phyloP scores from a whole-genome alignment of 2,797 vertebrate species.

The Pangasius mekongensis region DNA sequence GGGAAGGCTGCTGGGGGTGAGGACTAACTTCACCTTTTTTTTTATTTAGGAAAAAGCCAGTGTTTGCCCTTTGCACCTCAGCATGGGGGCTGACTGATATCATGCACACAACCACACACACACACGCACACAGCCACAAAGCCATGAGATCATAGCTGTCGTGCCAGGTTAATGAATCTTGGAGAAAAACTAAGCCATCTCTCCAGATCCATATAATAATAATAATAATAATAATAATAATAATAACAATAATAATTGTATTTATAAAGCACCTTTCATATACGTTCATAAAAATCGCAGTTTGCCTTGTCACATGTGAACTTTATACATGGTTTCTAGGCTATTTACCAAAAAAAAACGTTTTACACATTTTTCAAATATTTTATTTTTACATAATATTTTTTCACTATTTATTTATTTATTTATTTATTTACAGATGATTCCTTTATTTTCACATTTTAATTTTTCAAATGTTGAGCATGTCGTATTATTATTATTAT shows the following conservation, averaged over 20 bases:
- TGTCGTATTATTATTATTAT: no score
- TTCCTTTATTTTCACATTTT: no score
- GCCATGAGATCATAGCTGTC: neutral
- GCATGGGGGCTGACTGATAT: conserved; percentile 47
- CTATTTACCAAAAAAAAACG: neutral
- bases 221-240: neutral
- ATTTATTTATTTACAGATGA: neutral
- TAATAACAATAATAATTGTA: no score
- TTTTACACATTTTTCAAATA: no score
- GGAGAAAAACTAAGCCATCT: neutral
- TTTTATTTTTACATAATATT: no score
- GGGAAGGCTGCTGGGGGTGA: conserved; percentile 26
- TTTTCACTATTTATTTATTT: no score
- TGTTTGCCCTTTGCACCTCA: conserved; percentile 52
- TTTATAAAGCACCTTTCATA: no score
- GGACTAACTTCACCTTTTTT: neutral
- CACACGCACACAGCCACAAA: conserved; percentile 15
- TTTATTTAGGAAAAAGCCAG: conserved; percentile 21
- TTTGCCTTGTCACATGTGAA: neutral
- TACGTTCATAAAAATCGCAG: no score
- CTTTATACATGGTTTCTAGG: neutral
- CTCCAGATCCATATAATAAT: neutral
- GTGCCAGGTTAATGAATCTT: neutral
- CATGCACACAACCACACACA: neutral
- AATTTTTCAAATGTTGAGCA: no score